Evolutionary conservation across 2,888 invertebrate species (phyloP).

Genomic region (Brachynemurus nebulosus): DNA sequence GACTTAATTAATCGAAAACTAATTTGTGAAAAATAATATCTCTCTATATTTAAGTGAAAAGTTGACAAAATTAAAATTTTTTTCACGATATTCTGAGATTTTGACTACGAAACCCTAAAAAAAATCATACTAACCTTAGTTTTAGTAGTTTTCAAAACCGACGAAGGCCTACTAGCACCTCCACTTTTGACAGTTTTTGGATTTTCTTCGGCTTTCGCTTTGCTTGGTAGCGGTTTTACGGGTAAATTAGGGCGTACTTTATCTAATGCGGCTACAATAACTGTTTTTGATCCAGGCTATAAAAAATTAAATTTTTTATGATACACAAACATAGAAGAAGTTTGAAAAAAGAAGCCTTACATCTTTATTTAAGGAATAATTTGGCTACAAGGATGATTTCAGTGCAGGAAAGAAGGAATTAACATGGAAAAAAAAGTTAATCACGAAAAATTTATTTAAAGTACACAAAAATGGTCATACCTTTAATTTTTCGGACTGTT

Average conservation of each 20-base stretch:
- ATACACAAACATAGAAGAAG: not conserved
- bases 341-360: too few relatives aligned
- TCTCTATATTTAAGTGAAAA: too few relatives aligned
- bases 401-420: too few relatives aligned
- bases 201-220: constrained; percentile 34
- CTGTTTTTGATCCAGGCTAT: constrained; percentile 59
- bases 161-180: constrained; percentile 28
- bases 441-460: constrained; percentile 5
- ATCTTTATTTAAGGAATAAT: too few relatives aligned
- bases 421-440: too few relatives aligned
- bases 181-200: constrained; percentile 43
- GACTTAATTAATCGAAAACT: too few relatives aligned
- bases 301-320: constrained; percentile 11
- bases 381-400: too few relatives aligned
- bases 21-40: too few relatives aligned
- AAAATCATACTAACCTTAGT: constrained; percentile 42
- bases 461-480: constrained; percentile 28
- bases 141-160: constrained; percentile 36
- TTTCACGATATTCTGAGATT: too few relatives aligned
- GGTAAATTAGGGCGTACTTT: constrained; percentile 77
- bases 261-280: constrained; percentile 66
- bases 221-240: constrained; percentile 57
- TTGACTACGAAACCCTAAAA: not conserved
- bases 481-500: constrained; percentile 66
- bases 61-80: too few relatives aligned